A percentile compares a stretch with the other conserved stretches of the same genome.
Conservation (phyloP, 2,888 invertebrate species). For the Agrochola lychnidis region DNA sequence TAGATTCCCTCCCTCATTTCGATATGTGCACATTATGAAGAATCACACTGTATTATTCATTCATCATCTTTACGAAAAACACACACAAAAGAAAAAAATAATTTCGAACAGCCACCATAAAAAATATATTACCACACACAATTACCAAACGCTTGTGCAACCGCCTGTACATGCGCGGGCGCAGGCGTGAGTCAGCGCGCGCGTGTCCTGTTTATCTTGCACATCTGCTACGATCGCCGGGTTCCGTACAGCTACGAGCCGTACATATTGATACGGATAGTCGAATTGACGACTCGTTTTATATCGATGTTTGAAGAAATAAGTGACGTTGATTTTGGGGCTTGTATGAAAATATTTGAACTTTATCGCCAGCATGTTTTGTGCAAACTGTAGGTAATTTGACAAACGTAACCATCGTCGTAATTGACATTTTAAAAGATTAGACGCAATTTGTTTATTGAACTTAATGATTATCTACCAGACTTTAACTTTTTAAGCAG, state of each 20-base stretch:
- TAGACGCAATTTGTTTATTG: slow-evolving; percentile 19
- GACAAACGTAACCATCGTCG: not conserved
- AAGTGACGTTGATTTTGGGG: slow-evolving; percentile 5
- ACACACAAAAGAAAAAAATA: not conserved
- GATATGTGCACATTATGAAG: no score
- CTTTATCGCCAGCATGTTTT: not conserved
- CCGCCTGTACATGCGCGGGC: slow-evolving; percentile 75
- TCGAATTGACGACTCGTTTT: slow-evolving; percentile 22
- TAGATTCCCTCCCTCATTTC: no score
- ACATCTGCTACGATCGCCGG: slow-evolving; percentile 75
- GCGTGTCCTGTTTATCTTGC: slow-evolving; percentile 78
- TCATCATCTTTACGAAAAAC: not conserved
- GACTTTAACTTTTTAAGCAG: not conserved
- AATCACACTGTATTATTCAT: no score
- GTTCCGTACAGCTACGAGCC: slow-evolving; percentile 63
- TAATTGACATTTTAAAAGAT: slow-evolving; percentile 30
- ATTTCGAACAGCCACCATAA: not conserved
- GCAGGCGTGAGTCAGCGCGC: slow-evolving; percentile 79
- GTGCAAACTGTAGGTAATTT: slow-evolving; percentile 13
- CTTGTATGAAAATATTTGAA: slow-evolving; percentile 33
- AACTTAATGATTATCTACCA: slow-evolving; percentile 1
- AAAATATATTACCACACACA: slow-evolving; percentile 23
- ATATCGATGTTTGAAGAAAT: slow-evolving; percentile 12
- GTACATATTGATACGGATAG: slow-evolving; percentile 56
- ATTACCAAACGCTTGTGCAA: slow-evolving; percentile 62